Base-by-base conservation (phyloP, 2,113 vertebrate species). In the Brienomyrus brachyistius region DNA sequence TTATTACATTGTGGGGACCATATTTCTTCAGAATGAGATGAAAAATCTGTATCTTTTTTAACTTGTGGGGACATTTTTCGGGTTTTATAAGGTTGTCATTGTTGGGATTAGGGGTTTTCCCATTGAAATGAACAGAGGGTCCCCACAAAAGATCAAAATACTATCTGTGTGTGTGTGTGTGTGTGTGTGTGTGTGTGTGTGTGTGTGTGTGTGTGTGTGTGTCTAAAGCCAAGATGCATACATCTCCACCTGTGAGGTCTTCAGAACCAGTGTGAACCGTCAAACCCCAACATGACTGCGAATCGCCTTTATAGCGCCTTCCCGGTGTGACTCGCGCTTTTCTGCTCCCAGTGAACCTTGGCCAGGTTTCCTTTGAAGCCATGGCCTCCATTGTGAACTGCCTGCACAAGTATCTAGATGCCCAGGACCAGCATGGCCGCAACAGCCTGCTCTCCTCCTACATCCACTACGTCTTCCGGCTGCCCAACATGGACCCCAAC, bases 381-480 rank as follows among this genome's bases (percentile, higher is more conserved):
- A 99, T 99, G 97, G 98, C 98, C 3, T 98, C 98, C 1, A 97
- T 99, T 91, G 97, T 98, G 90, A 99, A 99, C 94, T 97, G 98
- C 87, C 97, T 99, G 56, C 98, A 99, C 88, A 99, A 98, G 94
- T 99, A 98, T 94, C 91, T 99, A 93, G 98, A 99, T 93, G 97
- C 95, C 94, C 98, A 99, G 92, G 98, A 99, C 94, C 98, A 98
- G 95, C 98, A 99, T 0, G 98, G 98, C 80, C 97, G 98, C 88
- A 99, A 99, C 92, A 97, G 95, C 94, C 96, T 99, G 85, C 97
- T 99, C n/a, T 97, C 98, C 35, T 99, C 98, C 1, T 99, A 98
- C 91, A 98, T 99, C 94, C 96, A 99, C 93, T 99, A 98, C 0
- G 98, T 99, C 93, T 99, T 99, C 95, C 97, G 97, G 35, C 95